Evolutionary conservation across 1,140 invertebrate species (phyloP).

Genomic region (Camponotus vicinus): DNA sequence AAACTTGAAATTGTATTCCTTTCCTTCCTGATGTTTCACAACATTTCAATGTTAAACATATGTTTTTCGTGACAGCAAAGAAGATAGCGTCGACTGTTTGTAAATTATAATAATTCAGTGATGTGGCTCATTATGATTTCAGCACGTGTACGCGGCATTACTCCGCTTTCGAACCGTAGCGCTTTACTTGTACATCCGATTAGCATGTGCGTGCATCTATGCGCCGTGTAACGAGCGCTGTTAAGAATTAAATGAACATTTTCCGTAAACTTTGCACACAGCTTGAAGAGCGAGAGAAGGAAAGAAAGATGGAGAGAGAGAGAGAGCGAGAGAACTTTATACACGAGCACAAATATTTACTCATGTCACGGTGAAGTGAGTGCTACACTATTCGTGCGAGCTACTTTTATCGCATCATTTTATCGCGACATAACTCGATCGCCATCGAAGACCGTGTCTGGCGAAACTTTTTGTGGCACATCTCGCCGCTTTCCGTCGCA

Average conservation of each 20-base stretch:
- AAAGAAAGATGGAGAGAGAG: not conserved
- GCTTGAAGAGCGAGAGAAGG: not conserved
- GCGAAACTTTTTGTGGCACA: not conserved
- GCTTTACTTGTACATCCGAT: conserved; percentile 28
- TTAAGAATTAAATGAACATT: conserved; percentile 59
- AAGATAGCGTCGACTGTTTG: not conserved
- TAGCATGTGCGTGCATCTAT: not conserved
- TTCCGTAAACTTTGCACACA: conserved; percentile 24
- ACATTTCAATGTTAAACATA: not conserved
- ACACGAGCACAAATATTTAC: conserved; percentile 64
- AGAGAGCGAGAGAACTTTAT: not conserved
- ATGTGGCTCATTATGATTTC: not conserved
- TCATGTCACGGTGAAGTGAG: conserved; percentile 55
- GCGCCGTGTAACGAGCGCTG: conserved; percentile 29
- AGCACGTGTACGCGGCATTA: conserved; percentile 19
- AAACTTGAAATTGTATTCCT: not conserved
- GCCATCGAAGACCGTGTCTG: not conserved
- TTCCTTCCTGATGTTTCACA: not conserved
- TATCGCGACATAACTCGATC: conserved; percentile 52
- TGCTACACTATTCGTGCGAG: conserved; percentile 39
- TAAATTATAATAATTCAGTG: conserved; percentile 43
- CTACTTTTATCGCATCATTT: conserved; percentile 62
- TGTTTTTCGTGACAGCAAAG: not conserved
- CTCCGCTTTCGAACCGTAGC: conserved; percentile 22
- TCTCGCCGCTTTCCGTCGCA: conserved; percentile 6